Base-by-base conservation (phyloP, 1,140 invertebrate species). In the Brachionus rubens region DNA sequence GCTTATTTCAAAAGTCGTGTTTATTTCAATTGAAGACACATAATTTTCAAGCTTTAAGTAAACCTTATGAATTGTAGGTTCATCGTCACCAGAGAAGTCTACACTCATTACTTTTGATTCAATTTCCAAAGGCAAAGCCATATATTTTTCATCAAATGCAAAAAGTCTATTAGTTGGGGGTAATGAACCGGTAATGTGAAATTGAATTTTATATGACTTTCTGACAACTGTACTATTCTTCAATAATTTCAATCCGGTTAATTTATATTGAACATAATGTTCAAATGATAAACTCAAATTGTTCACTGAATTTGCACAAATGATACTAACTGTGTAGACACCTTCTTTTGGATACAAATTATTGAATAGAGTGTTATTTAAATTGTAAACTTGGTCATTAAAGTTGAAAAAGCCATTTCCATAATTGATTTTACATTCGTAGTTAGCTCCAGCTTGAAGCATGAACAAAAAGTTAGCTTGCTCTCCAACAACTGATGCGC, bases 371-470 rank as follows among this genome's bases (percentile, higher is more conserved):
- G 19, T 70, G 16, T 50, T 50, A 40, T 70, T 70, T 9, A 70
- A 7, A 50, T 70, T 50, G 47, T 47, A 50, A 3, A 50, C 47
- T 33, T 46, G n/a, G 43, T 70, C 65, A 21, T 16, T 28, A 59
- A 59, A 59, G 10, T 0, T 19, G n/a, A 9, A 3, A n/a, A 30
- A 19, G 33, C 19, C 6, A 36, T 10, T 33, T 1, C 65, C 65
- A 19, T 48, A 70, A 28, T 48, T 14, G 16, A 70, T 21, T 47
- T 7, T 2, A 26, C 65, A 70, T 5, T 7, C 12, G 16, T 70
- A 70, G 28, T 70, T 70, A 9, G 65, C 41, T 26, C 65, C 65
- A 1, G 65, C n/a, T n/a, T 70, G 43, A n/a, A 70, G 28, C 4
- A 6, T 70, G 40, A 70, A 70, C 7, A 48, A 24, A 47, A 70